Base-by-base conservation (phyloP, 2,888 invertebrate species). In the Drosophila melanocephala region DNA sequence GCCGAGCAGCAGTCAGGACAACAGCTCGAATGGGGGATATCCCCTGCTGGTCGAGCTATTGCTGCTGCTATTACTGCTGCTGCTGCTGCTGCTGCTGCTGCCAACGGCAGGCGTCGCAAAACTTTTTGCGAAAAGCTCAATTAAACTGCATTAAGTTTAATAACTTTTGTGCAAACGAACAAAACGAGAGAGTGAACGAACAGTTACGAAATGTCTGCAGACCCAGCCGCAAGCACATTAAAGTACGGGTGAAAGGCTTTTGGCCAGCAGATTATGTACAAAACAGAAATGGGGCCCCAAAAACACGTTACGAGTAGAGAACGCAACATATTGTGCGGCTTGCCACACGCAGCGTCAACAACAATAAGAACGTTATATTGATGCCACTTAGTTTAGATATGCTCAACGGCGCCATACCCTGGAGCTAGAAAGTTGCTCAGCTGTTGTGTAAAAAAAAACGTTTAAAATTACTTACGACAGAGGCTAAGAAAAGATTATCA, bases 71-170 rank as follows among this genome's bases (percentile, higher is more conserved):
- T 19, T 33, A 39, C 59, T 51, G 19, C 44, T 51, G 56, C 75
- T 75, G 10, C 42, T 65, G 26, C 55, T 44, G 44, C 39, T 47
- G 51, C 52, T 51, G 19, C 37, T 55, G 61, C 76, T 75, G 86
- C 83, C 83, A 83, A 74, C 79, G 77, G 75, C 90, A 89, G 89
- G 79, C 82, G 84, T 84, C 86, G 77, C 87, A 89, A 90, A 87
- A 57, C 57, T 82, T 82, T 87, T 90, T 87, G 67, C 78, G 69
- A 80, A 87, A 89, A 89, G 90, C 89, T 87, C 90, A 87, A 87
- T 87, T 87, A 87, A 87, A 87, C 89, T 87, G 87, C 87, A 87
- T 87, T 87, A 90, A 87, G 89, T 90, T 87, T 87, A 89, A 90
- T 90, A 87, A 87, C 90, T 89, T 87, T 83, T 77, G 90, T 83